Percentiles rank a stretch among this genome's conserved stretches.
Evolutionary conservation across 2,113 vertebrate species (phyloP).

Genomic region (Ameiurus melas): DNA sequence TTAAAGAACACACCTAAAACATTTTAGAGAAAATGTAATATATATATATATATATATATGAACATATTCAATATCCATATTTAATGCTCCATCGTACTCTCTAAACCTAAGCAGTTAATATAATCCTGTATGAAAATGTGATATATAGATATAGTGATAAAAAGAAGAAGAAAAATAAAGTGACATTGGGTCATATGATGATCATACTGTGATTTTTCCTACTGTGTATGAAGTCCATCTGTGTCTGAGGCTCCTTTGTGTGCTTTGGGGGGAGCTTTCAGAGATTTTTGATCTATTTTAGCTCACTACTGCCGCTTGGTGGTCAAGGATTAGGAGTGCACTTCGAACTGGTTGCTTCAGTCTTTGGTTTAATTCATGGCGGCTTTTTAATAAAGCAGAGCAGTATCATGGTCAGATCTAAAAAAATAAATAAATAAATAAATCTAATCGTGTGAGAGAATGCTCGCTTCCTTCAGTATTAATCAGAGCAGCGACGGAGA

Average conservation of each 20-base stretch:
- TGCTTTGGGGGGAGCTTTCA: background rate
- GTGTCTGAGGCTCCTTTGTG: conserved; percentile 16
- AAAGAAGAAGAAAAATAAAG: too few species aligned
- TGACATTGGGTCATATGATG: background rate
- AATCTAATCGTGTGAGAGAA: background rate
- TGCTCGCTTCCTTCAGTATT: background rate
- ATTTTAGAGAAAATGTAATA: background rate
- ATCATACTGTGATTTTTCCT: background rate
- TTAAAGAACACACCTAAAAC: background rate
- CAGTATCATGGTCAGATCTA: background rate
- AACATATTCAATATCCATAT: background rate
- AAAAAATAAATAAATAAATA: too few species aligned
- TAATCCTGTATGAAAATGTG: background rate
- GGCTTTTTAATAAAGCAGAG: background rate
- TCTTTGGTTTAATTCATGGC: background rate
- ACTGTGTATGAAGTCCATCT: background rate
- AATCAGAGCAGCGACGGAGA: background rate
- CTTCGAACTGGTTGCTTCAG: background rate
- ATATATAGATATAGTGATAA: background rate
- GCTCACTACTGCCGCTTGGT: conserved; percentile 32
- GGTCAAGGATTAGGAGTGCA: background rate
- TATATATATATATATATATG: too few species aligned
- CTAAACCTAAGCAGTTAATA: background rate
- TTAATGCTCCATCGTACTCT: background rate
- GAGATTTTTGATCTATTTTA: background rate